Percentiles rank a stretch among this genome's conserved stretches.
phyloP scores from a whole-genome alignment of 2,888 invertebrate genomes.

The Cartodere bifasciata region DNA sequence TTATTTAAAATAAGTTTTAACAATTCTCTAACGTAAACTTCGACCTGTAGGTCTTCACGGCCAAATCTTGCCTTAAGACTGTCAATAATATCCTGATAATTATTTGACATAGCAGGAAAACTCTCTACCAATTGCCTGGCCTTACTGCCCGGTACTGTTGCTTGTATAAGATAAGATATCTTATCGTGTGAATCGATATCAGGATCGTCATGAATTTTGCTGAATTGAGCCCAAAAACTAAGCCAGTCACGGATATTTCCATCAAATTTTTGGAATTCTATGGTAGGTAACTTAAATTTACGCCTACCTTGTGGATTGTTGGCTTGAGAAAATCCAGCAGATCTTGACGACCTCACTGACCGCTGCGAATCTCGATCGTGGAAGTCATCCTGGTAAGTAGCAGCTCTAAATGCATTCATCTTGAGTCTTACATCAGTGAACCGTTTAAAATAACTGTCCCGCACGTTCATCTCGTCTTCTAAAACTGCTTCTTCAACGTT shows the following conservation, averaged over 20 bases:
- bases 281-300: slow-evolving; percentile 4
- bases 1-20: slow-evolving; percentile 21
- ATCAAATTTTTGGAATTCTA: slow-evolving; percentile 2
- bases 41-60: slow-evolving; percentile 22
- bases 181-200: slow-evolving; percentile 4
- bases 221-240: slow-evolving; percentile 3
- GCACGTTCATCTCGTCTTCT: no score
- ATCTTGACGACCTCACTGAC: no score
- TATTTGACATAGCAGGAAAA: no score
- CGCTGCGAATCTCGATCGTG: no score
- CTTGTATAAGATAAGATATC: slow-evolving; percentile 4
- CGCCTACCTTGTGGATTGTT: slow-evolving; percentile 3
- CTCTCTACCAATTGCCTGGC: slow-evolving; percentile 4
- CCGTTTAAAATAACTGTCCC: no score
- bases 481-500: no score
- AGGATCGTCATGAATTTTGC: slow-evolving; percentile 2
- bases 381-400: no score
- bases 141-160: slow-evolving; percentile 2
- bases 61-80: no score
- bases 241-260: slow-evolving; percentile 4
- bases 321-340: no score
- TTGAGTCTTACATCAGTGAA: no score
- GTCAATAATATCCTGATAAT: no score
- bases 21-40: slow-evolving; percentile 23
- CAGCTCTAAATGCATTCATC: no score